Evolutionary conservation across 53 echinoderm and acorn worm genomes (phyloP), one percentile per base, ranked within the genome.

Genomic region (Actinopyga echinites): DNA sequence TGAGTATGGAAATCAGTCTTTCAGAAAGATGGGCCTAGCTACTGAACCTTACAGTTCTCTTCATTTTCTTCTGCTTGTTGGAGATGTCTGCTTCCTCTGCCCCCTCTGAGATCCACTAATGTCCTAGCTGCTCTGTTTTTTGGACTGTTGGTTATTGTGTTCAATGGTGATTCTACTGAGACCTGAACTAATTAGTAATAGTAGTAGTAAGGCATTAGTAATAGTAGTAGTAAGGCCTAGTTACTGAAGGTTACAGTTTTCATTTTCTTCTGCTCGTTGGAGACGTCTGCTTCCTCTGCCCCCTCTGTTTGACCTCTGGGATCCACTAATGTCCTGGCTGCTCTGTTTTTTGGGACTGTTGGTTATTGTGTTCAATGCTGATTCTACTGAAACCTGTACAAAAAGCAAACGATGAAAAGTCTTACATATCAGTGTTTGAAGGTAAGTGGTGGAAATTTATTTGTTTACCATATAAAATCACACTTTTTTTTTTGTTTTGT

Each of bases 11-110:
- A n/a, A n/a, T n/a, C n/a, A n/a, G n/a, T n/a, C n/a, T n/a, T n/a
- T n/a, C n/a, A n/a, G n/a, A n/a, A n/a, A n/a, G n/a, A n/a, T n/a
- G n/a, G 40, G 40, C 4, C 11, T 8, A 28, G 20, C 32, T 67
- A 78, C n/a, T 78, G 78, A 13, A 78, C 78, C 5, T 21, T 30
- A 30, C 78, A 78, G 45, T 78, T 78, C n/a, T n/a, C n/a, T 78
- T 78, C 57, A 54, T 29, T 17, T n/a, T 56, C 55, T 17, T 8
- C 57, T 13, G 54, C n/a, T 55, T 55, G 24, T 32, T 20, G 13
- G 6, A 17, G 15, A 33, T 32, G 53, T 30, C 33, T 33, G 29
- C 30, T 52, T 10, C 74, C 8, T 38, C 6, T 9, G 20, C 40
- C 25, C 20, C 56, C 56, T 26, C 8, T n/a, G 23, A 23, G 26